Conservation (phyloP, 1,140 invertebrate genomes). For the Drosophila miranda region DNA sequence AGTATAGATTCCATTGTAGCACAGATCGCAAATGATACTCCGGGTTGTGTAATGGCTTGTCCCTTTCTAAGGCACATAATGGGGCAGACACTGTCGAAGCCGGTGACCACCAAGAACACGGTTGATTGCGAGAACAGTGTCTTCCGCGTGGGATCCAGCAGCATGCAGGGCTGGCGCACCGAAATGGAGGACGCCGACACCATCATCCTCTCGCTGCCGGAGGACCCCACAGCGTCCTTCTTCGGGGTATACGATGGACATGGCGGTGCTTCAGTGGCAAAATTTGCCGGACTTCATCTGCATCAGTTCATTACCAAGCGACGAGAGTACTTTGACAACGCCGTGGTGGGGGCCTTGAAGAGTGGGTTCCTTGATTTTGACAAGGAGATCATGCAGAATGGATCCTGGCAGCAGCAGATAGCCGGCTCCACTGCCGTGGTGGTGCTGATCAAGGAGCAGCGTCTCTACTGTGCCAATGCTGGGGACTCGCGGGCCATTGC, state of each 20-base stretch:
- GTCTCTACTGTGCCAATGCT: conserved; percentile 96
- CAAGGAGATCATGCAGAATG: conserved; percentile 94
- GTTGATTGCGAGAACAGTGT: conserved; percentile 87
- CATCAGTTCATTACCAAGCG: conserved; percentile 92
- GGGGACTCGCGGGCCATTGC: conserved; percentile 97
- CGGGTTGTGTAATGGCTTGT: conserved; percentile 3
- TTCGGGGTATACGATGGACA: conserved; percentile 94
- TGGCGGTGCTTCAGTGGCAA: conserved; percentile 91
- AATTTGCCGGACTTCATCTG: conserved; percentile 97
- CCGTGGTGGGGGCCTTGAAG: conserved; percentile 84
- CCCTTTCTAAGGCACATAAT: conserved; percentile 83
- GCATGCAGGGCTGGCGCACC: conserved; percentile 99
- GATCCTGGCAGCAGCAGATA: conserved; percentile 92
- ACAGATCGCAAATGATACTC: neutral
- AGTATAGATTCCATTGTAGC: conserved; percentile 6
- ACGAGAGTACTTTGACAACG: conserved; percentile 85
- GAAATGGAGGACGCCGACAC: conserved; percentile 99
- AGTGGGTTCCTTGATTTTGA: conserved; percentile 96
- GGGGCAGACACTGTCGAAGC: conserved; percentile 97
- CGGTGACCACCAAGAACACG: conserved; percentile 95
- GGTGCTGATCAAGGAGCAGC: conserved; percentile 91
- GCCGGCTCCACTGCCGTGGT: conserved; percentile 97
- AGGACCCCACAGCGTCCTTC: conserved; percentile 95
- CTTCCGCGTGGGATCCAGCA: conserved; percentile 93
- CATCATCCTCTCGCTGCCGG: conserved; percentile 94